Base-by-base conservation (phyloP, 2,888 invertebrate species). In the Trachelus troglodyta region DNA sequence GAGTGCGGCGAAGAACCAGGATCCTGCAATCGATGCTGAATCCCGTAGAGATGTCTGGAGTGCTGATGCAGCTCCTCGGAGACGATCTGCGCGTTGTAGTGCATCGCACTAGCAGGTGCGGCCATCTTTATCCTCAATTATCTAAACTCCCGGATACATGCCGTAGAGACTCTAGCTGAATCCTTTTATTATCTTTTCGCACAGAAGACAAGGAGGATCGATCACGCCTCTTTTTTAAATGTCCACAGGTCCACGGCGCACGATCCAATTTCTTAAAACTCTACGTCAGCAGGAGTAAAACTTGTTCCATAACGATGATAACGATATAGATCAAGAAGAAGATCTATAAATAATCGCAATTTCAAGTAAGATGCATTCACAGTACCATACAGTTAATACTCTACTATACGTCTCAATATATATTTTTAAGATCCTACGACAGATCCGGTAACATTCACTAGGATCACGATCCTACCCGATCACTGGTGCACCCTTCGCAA, bases 61-160 rank as follows among this genome's bases (percentile, higher is more conserved):
- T 86, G 85, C 75, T 88, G 87, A 71, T 88, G 89, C 69, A 88
- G 82, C 33, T 89, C 88, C 40, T 90, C 89, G 56, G 86, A 80
- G 69, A 87, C 85, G 75, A 87, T 85, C 79, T 88, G 88, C 33
- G 87, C 82, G 85, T 89, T 89, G 86, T 88, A 91, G 83, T 90
- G 89, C 89, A 90, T 89, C 73, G 89, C 78, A 78, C 78, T 73
- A 37, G 78, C 75, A 75, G 78, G 75, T 37, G 78, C 88, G 80
- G 90, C 87, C 87, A 87, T 87, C 74, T 34, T 76, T 40, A 74
- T 73, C 68, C 75, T 73, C 30, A 34, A 23, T 34, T 33, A 68
- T 76, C 69, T 56, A 56, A 56, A 56, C 56, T 23, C 56, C 56
- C 56, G 56, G 56, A 56, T 23, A 56, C 56, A 56, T 56, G 23